Evolutionary conservation across 1,140 invertebrate genomes (phyloP), one percentile per base, ranked within the genome.

Genomic region (Drosophila mojavensis): DNA sequence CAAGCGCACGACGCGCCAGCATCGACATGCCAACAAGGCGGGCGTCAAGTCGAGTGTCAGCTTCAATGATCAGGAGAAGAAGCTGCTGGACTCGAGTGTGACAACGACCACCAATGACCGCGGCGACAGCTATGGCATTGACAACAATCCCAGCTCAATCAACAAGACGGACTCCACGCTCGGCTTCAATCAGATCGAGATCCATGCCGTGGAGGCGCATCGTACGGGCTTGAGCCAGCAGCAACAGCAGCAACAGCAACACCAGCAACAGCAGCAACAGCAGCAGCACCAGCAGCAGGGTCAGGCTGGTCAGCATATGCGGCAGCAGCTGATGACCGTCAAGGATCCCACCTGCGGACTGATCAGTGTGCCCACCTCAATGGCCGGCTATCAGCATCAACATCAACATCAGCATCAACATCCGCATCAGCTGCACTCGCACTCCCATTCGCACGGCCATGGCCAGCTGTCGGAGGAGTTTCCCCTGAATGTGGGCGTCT

Each of bases 61-160:
- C 90, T 97, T 96, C 85, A 96, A 95, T 17, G 96, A 97, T 62
- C 96, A 97, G 92, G 96, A 97, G 81, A 97, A 97, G 92, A 96
- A 96, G 75, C 92, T 97, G 5, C 93, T 97, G 30, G 96, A 97
- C 81, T 94, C 96, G 15, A 96, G 95, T 56, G 96, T 97, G 15
- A 96, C 96, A 3, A 96, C 96, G 0, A 96, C 96, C 0, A 92
- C 91, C 3, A 96, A 96, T 4, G 95, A 96, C 69, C 94, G 96
- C 5, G 94, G 94, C 84, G 93, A 93, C 91, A 93, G 93, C 81
- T 94, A 95, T 92, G 93, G 95, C 92, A 93, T 94, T 75, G 94
- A 95, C 79, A 94, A 91, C 92, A 78, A 92, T 66, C 92, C 92
- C 30, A 89, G 90, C 13, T 91, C 92, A 11, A 88, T 93, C 13